Conservation (phyloP, 2,113 vertebrate genomes). For the Mirounga angustirostris region DNA sequence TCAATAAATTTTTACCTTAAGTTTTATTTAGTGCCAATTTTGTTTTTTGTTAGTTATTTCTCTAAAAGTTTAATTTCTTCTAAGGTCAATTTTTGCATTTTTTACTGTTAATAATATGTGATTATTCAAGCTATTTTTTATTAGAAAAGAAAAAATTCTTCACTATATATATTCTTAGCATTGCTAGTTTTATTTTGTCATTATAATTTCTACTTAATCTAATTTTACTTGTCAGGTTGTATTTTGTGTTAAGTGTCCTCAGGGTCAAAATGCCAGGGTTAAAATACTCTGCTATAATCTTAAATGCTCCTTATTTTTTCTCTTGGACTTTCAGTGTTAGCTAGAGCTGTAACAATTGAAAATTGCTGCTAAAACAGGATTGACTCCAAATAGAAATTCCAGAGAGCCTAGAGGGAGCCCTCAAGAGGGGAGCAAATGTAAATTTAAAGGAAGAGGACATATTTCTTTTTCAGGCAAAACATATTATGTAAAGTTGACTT, state of each 20-base stretch:
- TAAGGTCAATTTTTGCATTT: conserved; percentile 38
- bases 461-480: background rate
- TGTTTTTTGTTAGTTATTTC: background rate
- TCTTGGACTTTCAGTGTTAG: background rate
- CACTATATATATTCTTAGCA: background rate
- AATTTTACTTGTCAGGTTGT: conserved; percentile 39
- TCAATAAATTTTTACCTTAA: background rate
- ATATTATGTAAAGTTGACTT: background rate
- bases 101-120: background rate
- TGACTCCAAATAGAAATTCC: conserved; percentile 5
- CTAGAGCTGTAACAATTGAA: background rate
- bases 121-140: background rate
- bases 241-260: background rate
- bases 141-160: background rate
- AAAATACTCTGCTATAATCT: conserved; percentile 45
- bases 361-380: conserved; percentile 29
- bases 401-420: background rate
- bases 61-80: conserved; percentile 29
- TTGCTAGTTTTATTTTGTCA: conserved; percentile 27
- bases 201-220: background rate
- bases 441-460: background rate
- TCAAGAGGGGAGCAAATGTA: background rate
- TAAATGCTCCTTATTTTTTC: background rate
- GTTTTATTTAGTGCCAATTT: background rate
- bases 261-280: conserved; percentile 24